Base-by-base conservation (phyloP, 2,888 invertebrate species). In the Nasonia oneida region DNA sequence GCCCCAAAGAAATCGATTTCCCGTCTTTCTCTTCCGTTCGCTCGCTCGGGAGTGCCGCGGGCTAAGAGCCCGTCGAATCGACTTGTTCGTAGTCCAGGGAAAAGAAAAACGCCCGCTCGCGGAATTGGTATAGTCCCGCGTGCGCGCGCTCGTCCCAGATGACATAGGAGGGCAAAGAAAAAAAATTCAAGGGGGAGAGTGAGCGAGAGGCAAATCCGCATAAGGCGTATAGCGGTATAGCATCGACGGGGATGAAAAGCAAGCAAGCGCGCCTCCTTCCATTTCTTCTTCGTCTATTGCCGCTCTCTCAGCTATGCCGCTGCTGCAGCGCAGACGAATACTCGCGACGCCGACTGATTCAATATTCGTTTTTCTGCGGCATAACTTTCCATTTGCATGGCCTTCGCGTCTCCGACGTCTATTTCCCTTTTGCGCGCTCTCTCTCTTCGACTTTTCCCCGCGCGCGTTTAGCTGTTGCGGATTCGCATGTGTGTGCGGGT, bases 341-440 rank as follows among this genome's bases (percentile, higher is more conserved):
- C 87, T 88, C 87, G 85, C 88, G 90, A 89, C 90, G 91, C 91
- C 23, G 73, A 8, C 23, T 90, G 92, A 93, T 92, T 92, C 92
- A 92, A 92, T 92, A 92, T 92, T 93, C 92, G 91, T 92, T 92
- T 92, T 92, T 91, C 91, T 90, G 90, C 90, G 89, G 92, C 91
- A 92, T 92, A 92, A 93, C 92, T 92, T 92, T 91, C 91, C 91
- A 92, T 93, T 93, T 92, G 91, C 92, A 91, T 92, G 88, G 88
- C 88, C 88, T 88, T 89, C 86, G 82, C 86, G 78, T 88, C 88
- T 79, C 87, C 86, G 78, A 81, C 80, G 83, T 88, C 84, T 79
- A 87, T 89, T 87, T 87, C 87, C n/a, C 83, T 79, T 57, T 79
- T 85, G 85, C 79, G 73, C 86, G 85, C 79, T 70, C 86, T 86